phyloP scores from a whole-genome alignment of 2,888 invertebrate species.

The Oscheius sp. region DNA sequence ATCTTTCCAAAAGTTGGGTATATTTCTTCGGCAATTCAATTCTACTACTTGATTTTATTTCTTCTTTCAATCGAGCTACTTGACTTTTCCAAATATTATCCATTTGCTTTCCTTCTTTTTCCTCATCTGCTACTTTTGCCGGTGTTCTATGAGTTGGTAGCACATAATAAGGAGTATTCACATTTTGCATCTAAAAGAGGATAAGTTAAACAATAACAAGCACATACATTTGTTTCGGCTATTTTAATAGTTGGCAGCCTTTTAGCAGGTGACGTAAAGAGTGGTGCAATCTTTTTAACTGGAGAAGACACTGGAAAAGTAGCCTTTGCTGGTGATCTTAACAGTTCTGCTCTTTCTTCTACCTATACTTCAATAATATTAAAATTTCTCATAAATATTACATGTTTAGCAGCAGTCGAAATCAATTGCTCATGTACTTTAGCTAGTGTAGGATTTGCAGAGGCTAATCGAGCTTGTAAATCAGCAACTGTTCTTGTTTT shows the following conservation, averaged over 20 bases:
- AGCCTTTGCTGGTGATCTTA: conserved; percentile 27
- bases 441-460: neutral
- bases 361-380: conserved; percentile 26
- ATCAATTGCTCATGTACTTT: conserved; percentile 14
- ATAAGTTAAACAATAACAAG: neutral
- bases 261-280: conserved; percentile 5
- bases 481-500: neutral
- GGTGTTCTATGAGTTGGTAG: conserved; percentile 28
- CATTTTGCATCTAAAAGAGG: neutral
- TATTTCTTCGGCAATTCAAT: conserved; percentile 25
- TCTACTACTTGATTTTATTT: conserved; percentile 14
- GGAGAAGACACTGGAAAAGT: neutral
- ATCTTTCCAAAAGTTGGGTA: conserved; percentile 17
- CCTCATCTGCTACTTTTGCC: conserved; percentile 12
- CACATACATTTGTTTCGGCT: neutral
- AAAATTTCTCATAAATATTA: conserved; percentile 7
- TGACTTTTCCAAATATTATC: neutral
- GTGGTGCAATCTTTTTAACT: conserved; percentile 18
- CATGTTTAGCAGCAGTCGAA: neutral
- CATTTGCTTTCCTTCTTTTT: neutral
- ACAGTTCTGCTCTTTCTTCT: conserved; percentile 9
- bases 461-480: conserved; percentile 5
- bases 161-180: conserved; percentile 19
- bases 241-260: conserved; percentile 12
- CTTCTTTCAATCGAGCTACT: neutral